Percentiles rank a stretch among this genome's conserved stretches.
These are phyloP conservation scores for Balanococcus diminutus DNA, from an alignment of 2,888 invertebrate species.

Conservation along the genomic window DNA sequence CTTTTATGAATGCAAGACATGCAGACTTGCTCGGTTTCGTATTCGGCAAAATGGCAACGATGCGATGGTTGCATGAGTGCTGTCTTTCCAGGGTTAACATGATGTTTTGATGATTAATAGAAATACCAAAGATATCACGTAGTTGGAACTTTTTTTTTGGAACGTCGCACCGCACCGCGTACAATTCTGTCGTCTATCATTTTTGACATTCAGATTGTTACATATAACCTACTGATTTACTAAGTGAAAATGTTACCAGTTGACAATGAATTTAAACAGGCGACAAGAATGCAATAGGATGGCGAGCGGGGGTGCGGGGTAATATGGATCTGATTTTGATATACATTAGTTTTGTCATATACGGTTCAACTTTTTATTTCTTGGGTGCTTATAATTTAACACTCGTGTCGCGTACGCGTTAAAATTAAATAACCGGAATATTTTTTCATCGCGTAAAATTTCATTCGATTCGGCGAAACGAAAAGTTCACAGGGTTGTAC, in stretches of 20 bases:
- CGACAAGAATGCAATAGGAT: neutral
- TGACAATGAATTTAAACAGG: constrained; percentile 13
- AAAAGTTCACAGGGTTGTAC: constrained; percentile 2
- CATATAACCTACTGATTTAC: constrained; percentile 8
- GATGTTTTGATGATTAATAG: constrained; percentile 37
- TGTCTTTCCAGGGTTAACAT: constrained; percentile 28
- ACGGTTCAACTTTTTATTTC: neutral
- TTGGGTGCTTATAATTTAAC: neutral
- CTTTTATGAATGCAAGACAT: constrained; percentile 40
- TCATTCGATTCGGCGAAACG: neutral
- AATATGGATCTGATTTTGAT: neutral
- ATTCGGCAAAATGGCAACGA: constrained; percentile 10
- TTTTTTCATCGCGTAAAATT: constrained; percentile 1
- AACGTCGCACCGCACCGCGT: neutral
- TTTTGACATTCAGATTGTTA: constrained; percentile 36
- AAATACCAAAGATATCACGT: constrained; percentile 38
- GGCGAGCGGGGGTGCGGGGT: neutral
- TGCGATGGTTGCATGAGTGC: constrained; percentile 23
- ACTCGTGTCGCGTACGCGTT: constrained; percentile 21
- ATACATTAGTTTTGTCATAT: constrained; percentile 7
- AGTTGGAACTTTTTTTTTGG: neutral
- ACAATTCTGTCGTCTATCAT: constrained; percentile 18
- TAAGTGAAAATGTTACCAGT: constrained; percentile 30
- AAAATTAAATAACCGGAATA: constrained; percentile 25
- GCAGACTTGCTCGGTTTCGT: constrained; percentile 25